phyloP scores from a whole-genome alignment of 2,113 vertebrate genomes.

The Hystrix cristata region DNA sequence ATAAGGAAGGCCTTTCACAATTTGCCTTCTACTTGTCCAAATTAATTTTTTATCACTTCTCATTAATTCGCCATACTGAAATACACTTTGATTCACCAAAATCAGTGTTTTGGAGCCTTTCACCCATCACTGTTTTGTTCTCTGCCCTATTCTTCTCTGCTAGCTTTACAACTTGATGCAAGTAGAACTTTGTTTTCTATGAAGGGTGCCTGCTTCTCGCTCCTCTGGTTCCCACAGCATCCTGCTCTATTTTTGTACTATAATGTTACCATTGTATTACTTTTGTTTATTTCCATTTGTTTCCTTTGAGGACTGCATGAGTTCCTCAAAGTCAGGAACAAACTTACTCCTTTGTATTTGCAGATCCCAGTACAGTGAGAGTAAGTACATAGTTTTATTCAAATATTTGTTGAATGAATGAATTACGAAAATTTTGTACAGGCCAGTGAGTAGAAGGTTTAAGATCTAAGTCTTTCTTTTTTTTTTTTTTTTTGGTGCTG shows the following conservation, averaged over 20 bases:
- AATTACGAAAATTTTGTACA: background rate
- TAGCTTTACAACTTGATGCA: background rate
- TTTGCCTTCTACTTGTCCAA: background rate
- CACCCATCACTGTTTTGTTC: background rate
- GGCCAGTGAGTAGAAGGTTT: background rate
- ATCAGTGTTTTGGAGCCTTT: background rate
- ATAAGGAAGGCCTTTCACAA: background rate
- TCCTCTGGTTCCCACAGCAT: background rate
- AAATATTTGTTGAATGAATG: background rate
- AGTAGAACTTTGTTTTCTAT: background rate
- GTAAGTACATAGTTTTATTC: background rate
- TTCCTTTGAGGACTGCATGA: background rate
- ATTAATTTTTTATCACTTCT: background rate
- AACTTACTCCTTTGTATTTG: background rate
- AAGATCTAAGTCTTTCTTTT: background rate
- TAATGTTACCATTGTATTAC: background rate
- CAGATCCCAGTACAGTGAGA: background rate
- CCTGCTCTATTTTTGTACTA: background rate
- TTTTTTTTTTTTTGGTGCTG: no score
- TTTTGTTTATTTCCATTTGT: conserved; percentile 14
- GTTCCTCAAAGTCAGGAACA: conserved; percentile 2
- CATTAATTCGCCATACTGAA: background rate
- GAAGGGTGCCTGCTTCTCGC: background rate
- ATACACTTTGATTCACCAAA: background rate
- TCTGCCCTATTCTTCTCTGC: background rate